These are phyloP conservation scores for Catharus minimus DNA, from an alignment of 2,113 vertebrate genomes.

Conservation along the genomic window DNA sequence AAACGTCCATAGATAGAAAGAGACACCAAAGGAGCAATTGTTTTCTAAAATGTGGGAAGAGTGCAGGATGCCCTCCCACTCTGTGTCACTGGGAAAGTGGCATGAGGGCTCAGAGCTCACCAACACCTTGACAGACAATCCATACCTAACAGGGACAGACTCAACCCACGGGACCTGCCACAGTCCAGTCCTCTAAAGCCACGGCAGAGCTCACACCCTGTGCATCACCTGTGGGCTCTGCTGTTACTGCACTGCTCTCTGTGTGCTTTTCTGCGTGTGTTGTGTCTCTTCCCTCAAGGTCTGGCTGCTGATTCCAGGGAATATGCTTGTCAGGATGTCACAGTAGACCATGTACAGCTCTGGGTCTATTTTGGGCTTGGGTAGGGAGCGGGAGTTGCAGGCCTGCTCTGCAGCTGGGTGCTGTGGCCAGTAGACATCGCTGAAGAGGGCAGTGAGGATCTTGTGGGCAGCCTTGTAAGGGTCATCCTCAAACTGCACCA, in stretches of 20 bases:
- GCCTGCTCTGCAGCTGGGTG: background rate
- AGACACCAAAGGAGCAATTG: conserved; percentile 13
- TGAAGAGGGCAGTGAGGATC: conserved; percentile 48
- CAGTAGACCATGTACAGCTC: conserved; percentile 60
- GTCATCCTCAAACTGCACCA: conserved; percentile 58
- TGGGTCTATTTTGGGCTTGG: conserved; percentile 46
- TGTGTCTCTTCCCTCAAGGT: background rate
- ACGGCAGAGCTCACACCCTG: accelerated
- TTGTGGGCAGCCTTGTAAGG: conserved; percentile 62
- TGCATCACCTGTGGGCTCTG: background rate
- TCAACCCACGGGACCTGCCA: background rate
- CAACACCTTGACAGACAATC: background rate
- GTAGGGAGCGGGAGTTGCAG: conserved; percentile 32
- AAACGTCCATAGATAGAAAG: background rate
- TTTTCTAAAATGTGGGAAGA: background rate
- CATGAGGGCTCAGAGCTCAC: conserved; percentile 57
- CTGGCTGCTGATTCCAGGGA: conserved; percentile 51
- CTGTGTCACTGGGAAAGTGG: background rate
- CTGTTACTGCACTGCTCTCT: background rate
- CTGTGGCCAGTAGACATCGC: conserved; percentile 40
- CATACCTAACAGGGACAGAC: background rate
- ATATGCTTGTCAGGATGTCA: conserved; percentile 53
- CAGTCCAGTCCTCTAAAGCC: background rate
- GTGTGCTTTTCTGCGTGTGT: background rate
- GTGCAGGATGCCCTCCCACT: background rate